phyloP scores from a whole-genome alignment of 2,797 vertebrate species.

The Cephalopachus bancanus region DNA sequence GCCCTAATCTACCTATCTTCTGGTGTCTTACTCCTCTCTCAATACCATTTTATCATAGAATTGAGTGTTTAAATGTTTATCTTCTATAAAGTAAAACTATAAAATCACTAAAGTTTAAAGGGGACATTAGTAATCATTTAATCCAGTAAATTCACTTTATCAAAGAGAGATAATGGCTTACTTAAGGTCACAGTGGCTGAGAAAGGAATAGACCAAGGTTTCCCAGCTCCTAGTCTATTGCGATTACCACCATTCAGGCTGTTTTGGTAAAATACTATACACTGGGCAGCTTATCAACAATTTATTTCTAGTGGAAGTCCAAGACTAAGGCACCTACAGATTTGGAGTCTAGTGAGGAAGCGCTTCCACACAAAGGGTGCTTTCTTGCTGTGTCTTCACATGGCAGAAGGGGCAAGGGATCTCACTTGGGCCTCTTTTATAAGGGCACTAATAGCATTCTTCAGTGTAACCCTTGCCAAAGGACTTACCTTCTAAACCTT shows the following conservation, averaged over 20 bases:
- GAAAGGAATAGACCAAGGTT: background rate
- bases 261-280: background rate
- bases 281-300: background rate
- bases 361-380: background rate
- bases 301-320: background rate
- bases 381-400: background rate
- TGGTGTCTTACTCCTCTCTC: too few relatives aligned
- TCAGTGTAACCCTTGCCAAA: background rate
- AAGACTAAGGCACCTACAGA: background rate
- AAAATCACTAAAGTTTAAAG: constrained; percentile 23
- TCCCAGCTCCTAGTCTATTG: background rate
- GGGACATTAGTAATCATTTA: background rate
- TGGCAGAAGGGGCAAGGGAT: background rate
- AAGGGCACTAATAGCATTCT: background rate
- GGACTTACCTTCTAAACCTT: background rate
- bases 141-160: background rate
- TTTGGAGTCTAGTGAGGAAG: background rate
- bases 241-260: background rate
- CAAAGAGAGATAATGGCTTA: background rate
- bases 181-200: background rate
- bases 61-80: background rate
- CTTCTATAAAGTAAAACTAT: background rate
- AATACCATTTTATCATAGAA: too few relatives aligned
- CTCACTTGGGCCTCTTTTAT: background rate
- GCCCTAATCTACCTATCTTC: too few relatives aligned